Evolutionary conservation across 2,113 vertebrate genomes (phyloP), one percentile per base, ranked within the genome.

Genomic region (Anser cygnoides): DNA sequence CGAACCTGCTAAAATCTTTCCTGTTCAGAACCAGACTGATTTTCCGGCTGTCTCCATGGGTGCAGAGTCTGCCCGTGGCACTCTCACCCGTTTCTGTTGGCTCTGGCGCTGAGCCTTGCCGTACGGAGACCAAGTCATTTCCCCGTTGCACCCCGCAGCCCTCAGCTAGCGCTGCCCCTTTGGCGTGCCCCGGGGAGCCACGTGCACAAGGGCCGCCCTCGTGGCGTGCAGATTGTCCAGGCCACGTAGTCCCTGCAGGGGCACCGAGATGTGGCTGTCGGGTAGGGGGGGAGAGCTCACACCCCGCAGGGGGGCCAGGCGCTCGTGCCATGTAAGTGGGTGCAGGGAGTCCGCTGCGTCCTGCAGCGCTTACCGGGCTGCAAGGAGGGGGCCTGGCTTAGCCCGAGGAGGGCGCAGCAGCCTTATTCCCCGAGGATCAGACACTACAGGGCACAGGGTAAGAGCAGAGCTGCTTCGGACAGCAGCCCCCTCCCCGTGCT

Each of bases 281-380:
- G 33, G 22, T 18, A 11, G 0, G 1, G 35, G 43, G 22, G 31
- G 43, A 21, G 21, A 37, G 9, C 22, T 31, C 4, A 35, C 37
- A 5, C 13, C 44, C 54, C 44, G 39, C 11, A 58, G 66, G 28
- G 35, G 13, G 37, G 18, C 13, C 8, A 1, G 43, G n/a, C 7
- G 39, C 22, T 10, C 33, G 29, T 46, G 46, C 13, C 9, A 43
- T 29, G 57, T 6, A 9, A 59, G 33, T 12, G 6, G 54, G 63
- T 29, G 7, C 28, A 13, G 41, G 9, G 68, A 9, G 68, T 2
- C n/a, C 23, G 0, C 9, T 75, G 37, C 58, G 19, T 9, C 28
- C 11, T 18, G 2, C 21, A 0, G 26, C 10, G 23, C 66, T 44
- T 29, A 1, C 49, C 3, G 29, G n/a, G 49, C 49, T 11, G 39